A percentile compares a stretch with the other conserved stretches of the same genome.
phyloP scores from a whole-genome alignment of 2,888 invertebrate genomes.

The Morinoia aosen region DNA sequence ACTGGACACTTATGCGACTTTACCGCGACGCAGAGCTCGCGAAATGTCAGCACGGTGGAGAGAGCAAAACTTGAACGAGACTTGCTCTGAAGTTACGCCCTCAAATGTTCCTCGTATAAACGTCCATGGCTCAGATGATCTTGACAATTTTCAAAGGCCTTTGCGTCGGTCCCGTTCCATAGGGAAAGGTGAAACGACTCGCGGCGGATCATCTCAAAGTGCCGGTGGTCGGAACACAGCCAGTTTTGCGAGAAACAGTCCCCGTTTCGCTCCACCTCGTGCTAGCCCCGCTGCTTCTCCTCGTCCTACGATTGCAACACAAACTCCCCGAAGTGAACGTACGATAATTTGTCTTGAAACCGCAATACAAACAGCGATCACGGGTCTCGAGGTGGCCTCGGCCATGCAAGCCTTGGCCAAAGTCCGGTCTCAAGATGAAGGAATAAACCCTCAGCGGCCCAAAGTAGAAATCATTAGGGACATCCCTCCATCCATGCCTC shows the following conservation, averaged over 20 bases:
- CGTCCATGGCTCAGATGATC: slow-evolving; percentile 71
- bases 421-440: slow-evolving; percentile 20
- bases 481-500: slow-evolving; percentile 15
- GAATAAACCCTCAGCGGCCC: slow-evolving; percentile 9
- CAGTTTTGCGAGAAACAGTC: slow-evolving; percentile 71
- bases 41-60: slow-evolving; percentile 65
- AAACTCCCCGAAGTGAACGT: slow-evolving; percentile 71
- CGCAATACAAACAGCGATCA: slow-evolving; percentile 82
- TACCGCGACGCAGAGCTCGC: slow-evolving; percentile 79
- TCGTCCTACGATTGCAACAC: slow-evolving; percentile 73
- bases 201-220: slow-evolving; percentile 54
- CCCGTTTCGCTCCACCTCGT: slow-evolving; percentile 54
- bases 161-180: slow-evolving; percentile 69
- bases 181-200: slow-evolving; percentile 69
- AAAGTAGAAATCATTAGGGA: slow-evolving; percentile 63
- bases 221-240: slow-evolving; percentile 69
- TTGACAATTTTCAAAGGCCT: slow-evolving; percentile 57
- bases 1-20: slow-evolving; percentile 83
- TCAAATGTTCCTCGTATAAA: slow-evolving; percentile 68
- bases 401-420: slow-evolving; percentile 74
- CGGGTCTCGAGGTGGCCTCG: slow-evolving; percentile 81
- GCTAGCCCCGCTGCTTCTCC: slow-evolving; percentile 71
- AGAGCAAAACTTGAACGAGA: slow-evolving; percentile 78
- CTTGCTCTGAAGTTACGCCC: slow-evolving; percentile 52
- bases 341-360: slow-evolving; percentile 87